Evolutionary conservation across 2,113 vertebrate species (phyloP).

Genomic region (Sphyrna mokarran): DNA sequence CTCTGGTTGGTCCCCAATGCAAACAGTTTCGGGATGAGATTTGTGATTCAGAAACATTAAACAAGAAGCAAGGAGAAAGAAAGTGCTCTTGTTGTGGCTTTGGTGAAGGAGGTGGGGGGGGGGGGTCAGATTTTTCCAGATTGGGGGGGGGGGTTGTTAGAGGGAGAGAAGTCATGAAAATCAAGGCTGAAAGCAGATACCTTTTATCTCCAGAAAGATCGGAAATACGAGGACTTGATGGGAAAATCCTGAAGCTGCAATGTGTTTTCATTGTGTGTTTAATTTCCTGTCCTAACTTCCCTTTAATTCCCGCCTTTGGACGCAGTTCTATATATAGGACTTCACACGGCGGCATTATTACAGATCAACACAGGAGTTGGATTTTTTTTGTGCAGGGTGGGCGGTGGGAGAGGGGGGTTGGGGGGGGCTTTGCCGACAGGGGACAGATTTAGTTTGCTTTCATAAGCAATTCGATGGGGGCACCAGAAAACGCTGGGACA

Average conservation of each 20-base stretch:
- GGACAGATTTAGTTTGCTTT: neutral
- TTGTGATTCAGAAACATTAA: neutral
- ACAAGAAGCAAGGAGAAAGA: neutral
- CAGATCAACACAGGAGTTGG: neutral
- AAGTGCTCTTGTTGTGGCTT: too few relatives aligned
- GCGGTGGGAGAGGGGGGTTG: too few relatives aligned
- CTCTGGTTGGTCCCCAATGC: neutral
- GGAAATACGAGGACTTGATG: constrained; percentile 69
- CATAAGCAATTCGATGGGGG: neutral
- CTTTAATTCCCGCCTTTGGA: neutral
- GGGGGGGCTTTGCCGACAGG: neutral
- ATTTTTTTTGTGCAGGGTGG: neutral
- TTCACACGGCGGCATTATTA: neutral
- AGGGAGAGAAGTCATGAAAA: neutral
- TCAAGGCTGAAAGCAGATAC: neutral
- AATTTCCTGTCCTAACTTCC: constrained; percentile 73
- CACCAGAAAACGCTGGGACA: neutral
- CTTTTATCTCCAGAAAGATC: constrained; percentile 44
- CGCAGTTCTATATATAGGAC: neutral
- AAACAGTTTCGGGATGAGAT: neutral
- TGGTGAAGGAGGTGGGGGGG: neutral
- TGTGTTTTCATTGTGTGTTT: constrained; percentile 96
- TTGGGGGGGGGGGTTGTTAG: neutral
- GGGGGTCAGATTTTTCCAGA: neutral
- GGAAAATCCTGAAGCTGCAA: constrained; percentile 70